Evolutionary conservation across 2,797 vertebrate genomes (phyloP), one percentile per base, ranked within the genome.

Genomic region (Leptoclinus maculatus): DNA sequence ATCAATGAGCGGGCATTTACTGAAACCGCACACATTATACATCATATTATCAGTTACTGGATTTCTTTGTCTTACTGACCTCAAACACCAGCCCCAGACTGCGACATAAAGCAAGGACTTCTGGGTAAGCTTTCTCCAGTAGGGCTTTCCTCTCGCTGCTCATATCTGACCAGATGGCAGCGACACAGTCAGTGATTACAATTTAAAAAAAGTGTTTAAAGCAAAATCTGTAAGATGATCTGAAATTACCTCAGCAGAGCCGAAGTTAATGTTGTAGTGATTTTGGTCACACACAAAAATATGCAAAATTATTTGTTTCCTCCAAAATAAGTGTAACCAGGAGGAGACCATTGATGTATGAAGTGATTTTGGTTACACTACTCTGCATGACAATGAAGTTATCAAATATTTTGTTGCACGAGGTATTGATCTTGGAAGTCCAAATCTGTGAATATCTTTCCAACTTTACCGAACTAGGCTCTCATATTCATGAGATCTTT

Each of bases 81-180:
- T 98, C 96, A 25, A 97, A 95, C 73, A 90, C 79, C 25, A 97
- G 71, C 7, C 96, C 93, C 0, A 96, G 92, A 65, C 93, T 89
- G 69, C 95, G 96, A 69, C 97, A 98, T 91, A 95, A 96, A 14
- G 87, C 78, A 45, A 88, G 94, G n/a, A 95, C 81, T 66, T 96
- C 93, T 4, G 96, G 95, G 86, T 92, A 93, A 0, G 87, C 95
- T 8, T 80, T 83, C 21, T 95, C 92, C 93, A 96, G 93, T n/a
- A 97, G 92, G 2, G 87, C 93, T 53, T 93, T 95, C 66, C 95
- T 92, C 87, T 97, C 96, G 1, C 79, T 84, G 34, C 89, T 94
- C 95, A 95, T 95, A 38, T 96, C 96, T 97, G 91, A 83, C 3
- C 12, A 73, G 17, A 79, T 29, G 73, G 12, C 34, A 7, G 54